phyloP scores from a whole-genome alignment of 1,140 invertebrate species.

The Penaeus japonicus region DNA sequence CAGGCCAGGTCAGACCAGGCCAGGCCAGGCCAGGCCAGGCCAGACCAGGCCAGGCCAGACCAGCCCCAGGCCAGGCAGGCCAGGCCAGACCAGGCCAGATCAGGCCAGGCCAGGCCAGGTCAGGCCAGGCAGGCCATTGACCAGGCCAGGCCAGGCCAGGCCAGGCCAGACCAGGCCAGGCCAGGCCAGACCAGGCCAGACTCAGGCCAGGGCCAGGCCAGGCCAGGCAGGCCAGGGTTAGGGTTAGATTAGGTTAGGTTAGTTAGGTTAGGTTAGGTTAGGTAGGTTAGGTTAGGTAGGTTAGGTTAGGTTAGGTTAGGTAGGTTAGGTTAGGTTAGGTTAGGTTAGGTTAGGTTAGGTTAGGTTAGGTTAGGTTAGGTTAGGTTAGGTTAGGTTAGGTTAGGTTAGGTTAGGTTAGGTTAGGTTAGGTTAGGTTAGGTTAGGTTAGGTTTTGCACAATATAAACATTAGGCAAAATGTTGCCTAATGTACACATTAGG shows the following conservation, averaged over 20 bases:
- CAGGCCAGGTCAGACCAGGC: conserved; percentile 60
- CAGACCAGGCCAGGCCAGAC: conserved; percentile 58
- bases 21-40: conserved; percentile 54
- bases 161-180: conserved; percentile 48
- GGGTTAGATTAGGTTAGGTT: conserved; percentile 54
- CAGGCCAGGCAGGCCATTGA: conserved; percentile 56
- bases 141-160: conserved; percentile 55
- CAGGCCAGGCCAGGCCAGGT: conserved; percentile 53
- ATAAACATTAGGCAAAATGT: no score
- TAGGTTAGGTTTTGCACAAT: no score
- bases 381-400: conserved; percentile 53
- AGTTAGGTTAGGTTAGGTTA: conserved; percentile 56
- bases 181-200: conserved; percentile 56
- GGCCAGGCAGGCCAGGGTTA: conserved; percentile 49
- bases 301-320: no score
- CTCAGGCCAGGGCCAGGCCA: conserved; percentile 55
- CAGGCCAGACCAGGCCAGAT: conserved; percentile 53
- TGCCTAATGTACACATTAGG: no score
- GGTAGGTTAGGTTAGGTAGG: no score
- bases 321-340: no score
- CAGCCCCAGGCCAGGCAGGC: conserved; percentile 39
- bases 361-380: conserved; percentile 57
- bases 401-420: conserved; percentile 59
- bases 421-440: conserved; percentile 54
- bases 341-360: conserved; percentile 57